Conservation (phyloP, 2,888 invertebrate species). For the Polydrusus tereticollis region DNA sequence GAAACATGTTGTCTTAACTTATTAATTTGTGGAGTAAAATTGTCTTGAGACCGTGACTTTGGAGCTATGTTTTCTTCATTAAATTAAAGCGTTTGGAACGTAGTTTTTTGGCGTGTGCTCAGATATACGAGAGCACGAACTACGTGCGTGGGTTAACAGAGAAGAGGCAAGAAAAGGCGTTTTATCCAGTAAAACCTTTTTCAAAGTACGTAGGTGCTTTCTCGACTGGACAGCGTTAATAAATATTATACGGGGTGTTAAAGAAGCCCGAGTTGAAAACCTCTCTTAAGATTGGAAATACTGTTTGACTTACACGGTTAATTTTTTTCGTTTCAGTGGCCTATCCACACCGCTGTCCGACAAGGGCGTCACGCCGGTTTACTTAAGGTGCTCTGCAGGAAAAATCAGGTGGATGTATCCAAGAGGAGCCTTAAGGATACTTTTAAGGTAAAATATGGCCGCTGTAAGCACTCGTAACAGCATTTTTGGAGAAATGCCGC, state of each 20-base stretch:
- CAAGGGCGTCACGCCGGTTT: slow-evolving; percentile 81
- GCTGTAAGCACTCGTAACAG: not conserved
- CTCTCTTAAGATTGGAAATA: too few relatives aligned
- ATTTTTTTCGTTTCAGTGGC: slow-evolving; percentile 69
- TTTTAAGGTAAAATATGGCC: slow-evolving; percentile 36
- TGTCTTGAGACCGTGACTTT: too few relatives aligned
- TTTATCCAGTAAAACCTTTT: slow-evolving; percentile 33
- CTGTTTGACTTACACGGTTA: too few relatives aligned
- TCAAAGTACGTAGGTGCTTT: slow-evolving; percentile 23
- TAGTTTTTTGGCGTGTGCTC: slow-evolving; percentile 46
- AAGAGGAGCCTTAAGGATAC: slow-evolving; percentile 64
- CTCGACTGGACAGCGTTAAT: too few relatives aligned
- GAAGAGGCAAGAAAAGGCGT: slow-evolving; percentile 36
- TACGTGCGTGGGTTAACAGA: slow-evolving; percentile 34
- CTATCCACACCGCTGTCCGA: slow-evolving; percentile 69
- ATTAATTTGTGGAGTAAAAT: too few relatives aligned
- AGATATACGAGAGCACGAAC: slow-evolving; percentile 17
- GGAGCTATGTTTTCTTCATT: too few relatives aligned
- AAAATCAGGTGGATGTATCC: slow-evolving; percentile 83
- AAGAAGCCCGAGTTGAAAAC: too few relatives aligned
- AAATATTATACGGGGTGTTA: too few relatives aligned
- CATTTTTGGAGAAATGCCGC: not conserved
- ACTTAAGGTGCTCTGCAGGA: slow-evolving; percentile 81
- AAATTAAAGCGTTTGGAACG: slow-evolving; percentile 19
- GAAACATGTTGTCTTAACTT: too few relatives aligned